Evolutionary conservation across 2,888 invertebrate genomes (phyloP).

Genomic region (Chymomyza caudatula): DNA sequence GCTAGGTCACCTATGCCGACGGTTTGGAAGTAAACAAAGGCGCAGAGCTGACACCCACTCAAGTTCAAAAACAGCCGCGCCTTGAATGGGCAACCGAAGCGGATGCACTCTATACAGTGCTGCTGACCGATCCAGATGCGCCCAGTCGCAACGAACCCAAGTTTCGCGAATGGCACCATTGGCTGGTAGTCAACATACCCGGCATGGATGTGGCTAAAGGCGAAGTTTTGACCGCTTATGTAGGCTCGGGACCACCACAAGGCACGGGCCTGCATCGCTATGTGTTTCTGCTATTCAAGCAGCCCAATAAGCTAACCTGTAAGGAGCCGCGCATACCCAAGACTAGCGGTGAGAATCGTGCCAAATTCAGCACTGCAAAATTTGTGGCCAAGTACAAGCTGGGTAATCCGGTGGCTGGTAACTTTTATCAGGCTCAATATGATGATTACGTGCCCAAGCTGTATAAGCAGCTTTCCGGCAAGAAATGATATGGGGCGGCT

Average conservation of each 20-base stretch:
- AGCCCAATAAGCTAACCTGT: slow-evolving; percentile 81
- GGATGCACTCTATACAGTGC: slow-evolving; percentile 69
- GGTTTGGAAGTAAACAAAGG: slow-evolving; percentile 80
- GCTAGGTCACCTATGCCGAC: slow-evolving; percentile 55
- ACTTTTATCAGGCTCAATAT: slow-evolving; percentile 75
- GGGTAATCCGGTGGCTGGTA: slow-evolving; percentile 79
- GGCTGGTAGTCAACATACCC: slow-evolving; percentile 94
- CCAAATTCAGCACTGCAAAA: slow-evolving; percentile 82
- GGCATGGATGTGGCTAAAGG: slow-evolving; percentile 85
- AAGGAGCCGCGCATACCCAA: slow-evolving; percentile 79
- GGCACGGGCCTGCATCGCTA: slow-evolving; percentile 88
- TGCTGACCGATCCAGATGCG: slow-evolving; percentile 90
- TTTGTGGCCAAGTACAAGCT: slow-evolving; percentile 90
- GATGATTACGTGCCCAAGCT: slow-evolving; percentile 78
- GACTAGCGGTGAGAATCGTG: slow-evolving; percentile 79
- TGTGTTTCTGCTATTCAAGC: slow-evolving; percentile 87
- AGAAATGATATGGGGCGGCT: slow-evolving; percentile 51
- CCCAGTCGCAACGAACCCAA: slow-evolving; percentile 89
- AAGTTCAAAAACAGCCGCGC: slow-evolving; percentile 75
- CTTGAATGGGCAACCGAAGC: slow-evolving; percentile 72
- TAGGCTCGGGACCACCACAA: slow-evolving; percentile 91
- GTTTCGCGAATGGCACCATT: slow-evolving; percentile 93
- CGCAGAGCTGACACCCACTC: slow-evolving; percentile 86
- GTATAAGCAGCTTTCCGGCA: slow-evolving; percentile 81
- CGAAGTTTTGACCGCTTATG: slow-evolving; percentile 86